Percentiles rank a stretch among this genome's conserved stretches.
phyloP scores from a whole-genome alignment of 2,113 vertebrate species.

The Rutilus rutilus region DNA sequence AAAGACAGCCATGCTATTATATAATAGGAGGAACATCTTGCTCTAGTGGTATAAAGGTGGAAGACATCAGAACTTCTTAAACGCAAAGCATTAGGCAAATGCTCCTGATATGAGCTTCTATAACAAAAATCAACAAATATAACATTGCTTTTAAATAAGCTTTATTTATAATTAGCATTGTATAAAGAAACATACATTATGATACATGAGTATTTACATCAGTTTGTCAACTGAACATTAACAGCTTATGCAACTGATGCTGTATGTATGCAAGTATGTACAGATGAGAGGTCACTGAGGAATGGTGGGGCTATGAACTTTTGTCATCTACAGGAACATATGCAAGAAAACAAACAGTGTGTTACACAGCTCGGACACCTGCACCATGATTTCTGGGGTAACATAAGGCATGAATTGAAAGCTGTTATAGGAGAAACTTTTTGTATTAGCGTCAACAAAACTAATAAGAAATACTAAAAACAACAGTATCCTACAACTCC shows the following conservation, averaged over 20 bases:
- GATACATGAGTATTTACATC: constrained; percentile 75
- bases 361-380: constrained; percentile 10
- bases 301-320: constrained; percentile 23
- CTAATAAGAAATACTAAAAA: not conserved
- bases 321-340: constrained; percentile 35
- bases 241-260: constrained; percentile 66
- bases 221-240: constrained; percentile 63
- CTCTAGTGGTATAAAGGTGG: constrained; percentile 64
- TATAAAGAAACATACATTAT: constrained; percentile 79
- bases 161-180: constrained; percentile 80
- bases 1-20: constrained; percentile 71
- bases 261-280: constrained; percentile 47
- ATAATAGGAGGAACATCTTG: constrained; percentile 71
- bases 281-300: constrained; percentile 33
- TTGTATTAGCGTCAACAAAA: constrained; percentile 2
- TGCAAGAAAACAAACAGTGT: constrained; percentile 2
- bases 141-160: constrained; percentile 67
- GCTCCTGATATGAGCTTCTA: not conserved
- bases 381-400: not conserved
- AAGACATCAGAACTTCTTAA: constrained; percentile 46
- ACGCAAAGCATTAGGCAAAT: not conserved
- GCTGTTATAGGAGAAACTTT: constrained; percentile 16
- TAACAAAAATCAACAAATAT: constrained; percentile 68
- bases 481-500: constrained; percentile 3
- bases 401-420: constrained; percentile 27